Base-by-base conservation (phyloP, 2,113 vertebrate genomes). In the Prochilodus magdalenae region DNA sequence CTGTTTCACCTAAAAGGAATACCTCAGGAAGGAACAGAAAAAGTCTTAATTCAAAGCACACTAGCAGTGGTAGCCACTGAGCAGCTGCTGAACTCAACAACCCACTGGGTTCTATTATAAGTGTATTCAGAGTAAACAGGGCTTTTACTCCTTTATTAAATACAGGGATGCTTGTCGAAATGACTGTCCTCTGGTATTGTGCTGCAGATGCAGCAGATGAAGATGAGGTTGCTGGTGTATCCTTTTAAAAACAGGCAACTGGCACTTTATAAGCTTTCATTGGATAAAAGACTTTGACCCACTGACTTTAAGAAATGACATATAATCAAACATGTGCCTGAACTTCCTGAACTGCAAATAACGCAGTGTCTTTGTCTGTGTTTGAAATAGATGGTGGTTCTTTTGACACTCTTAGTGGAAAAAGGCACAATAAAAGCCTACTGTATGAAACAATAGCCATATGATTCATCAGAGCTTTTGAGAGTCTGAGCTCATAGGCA, bases 391-490 rank as follows among this genome's bases (percentile, higher is more conserved):
- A 4, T 30, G n/a, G 51, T 57, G 2, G 11, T 57, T 57, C 6
- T 60, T 60, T 11, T 2, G n/a, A 24, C 8, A 11, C 6, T 2
- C 4, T 4, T 26, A 5, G 11, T 26, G 24, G 57, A 12, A 60
- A n/a, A 60, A 57, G 22, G 53, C 53, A 44, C 40, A 18, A 36
- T 40, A 24, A 36, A 67, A 27, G 30, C 30, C 66, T 44, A 1
- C 22, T 24, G 66, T 14, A 12, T 44, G 33, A 40, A 70, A 70
- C 66, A 70, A 70, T 24, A 20, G n/a, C 20, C 22, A 5, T n/a
- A 8, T 66, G 65, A 72, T 76, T 62, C 26, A 77, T 10, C 20
- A 12, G 53, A 20, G 51, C 65, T 71, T 70, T 82, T 76, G 80
- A 76, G 51, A 59, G 24, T 22, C 63, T 47, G 53, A 75, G 29